Evolutionary conservation across 2,113 vertebrate genomes (phyloP).

Genomic region (Sebastes fasciatus): DNA sequence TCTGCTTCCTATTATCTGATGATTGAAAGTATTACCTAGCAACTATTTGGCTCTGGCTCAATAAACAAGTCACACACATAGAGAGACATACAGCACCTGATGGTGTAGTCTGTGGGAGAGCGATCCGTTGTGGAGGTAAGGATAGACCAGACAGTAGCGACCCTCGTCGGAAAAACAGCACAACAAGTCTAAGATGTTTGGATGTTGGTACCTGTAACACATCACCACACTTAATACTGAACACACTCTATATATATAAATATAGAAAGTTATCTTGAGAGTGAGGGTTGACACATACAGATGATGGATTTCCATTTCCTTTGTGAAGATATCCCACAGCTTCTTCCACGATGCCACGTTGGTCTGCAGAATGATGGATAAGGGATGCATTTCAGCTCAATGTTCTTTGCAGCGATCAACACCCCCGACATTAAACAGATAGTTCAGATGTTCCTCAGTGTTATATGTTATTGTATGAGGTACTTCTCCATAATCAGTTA

Average conservation of each 20-base stretch:
- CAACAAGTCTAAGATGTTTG: constrained; percentile 80
- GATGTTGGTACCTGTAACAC: constrained; percentile 75
- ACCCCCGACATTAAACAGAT: not conserved
- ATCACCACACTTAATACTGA: accelerated
- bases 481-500: not conserved
- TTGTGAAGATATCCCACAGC: constrained; percentile 83
- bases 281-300: constrained; percentile 73
- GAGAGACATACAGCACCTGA: constrained; percentile 32
- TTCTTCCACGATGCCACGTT: constrained; percentile 70
- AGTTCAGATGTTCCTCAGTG: not conserved
- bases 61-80: not conserved
- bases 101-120: constrained; percentile 81
- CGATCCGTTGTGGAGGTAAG: constrained; percentile 83
- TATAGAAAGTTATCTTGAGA: not conserved
- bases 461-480: not conserved
- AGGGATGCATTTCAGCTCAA: not conserved
- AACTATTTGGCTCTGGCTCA: not conserved
- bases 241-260: not conserved
- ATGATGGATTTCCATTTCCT: constrained; percentile 83
- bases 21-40: not conserved
- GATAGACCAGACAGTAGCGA: constrained; percentile 82
- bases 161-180: constrained; percentile 78
- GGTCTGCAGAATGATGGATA: constrained; percentile 45
- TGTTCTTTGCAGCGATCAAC: not conserved
- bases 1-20: constrained; percentile 7